Conservation (phyloP, 2,113 vertebrate genomes). For the Dromas ardeola region DNA sequence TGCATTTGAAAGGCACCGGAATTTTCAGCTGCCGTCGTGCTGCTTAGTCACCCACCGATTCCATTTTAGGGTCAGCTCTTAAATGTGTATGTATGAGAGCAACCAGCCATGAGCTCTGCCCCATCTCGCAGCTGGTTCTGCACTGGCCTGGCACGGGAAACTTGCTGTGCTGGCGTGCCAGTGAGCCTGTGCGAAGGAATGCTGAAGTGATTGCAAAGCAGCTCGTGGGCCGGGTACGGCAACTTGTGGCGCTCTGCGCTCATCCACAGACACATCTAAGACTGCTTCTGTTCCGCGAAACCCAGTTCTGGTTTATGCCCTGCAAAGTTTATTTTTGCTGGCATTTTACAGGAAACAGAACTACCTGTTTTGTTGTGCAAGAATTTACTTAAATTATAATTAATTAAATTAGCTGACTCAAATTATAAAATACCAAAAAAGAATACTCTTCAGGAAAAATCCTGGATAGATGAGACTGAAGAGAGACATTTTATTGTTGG, state of each 20-base stretch:
- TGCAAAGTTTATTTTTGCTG: background rate
- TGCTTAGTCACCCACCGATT: background rate
- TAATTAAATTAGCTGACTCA: background rate
- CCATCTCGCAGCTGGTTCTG: background rate
- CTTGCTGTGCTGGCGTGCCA: fast-evolving
- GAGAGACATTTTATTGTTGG: background rate
- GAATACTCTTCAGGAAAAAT: background rate
- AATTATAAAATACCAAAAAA: background rate
- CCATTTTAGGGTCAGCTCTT: background rate
- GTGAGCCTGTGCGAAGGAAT: background rate
- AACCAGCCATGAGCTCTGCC: background rate
- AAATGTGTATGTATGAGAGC: fast-evolving
- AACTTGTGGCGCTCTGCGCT: background rate
- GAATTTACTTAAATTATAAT: background rate
- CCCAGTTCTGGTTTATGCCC: background rate
- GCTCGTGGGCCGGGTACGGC: background rate
- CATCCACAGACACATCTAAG: background rate
- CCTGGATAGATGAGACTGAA: background rate
- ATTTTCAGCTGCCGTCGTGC: background rate
- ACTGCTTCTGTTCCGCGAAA: background rate
- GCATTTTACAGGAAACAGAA: background rate
- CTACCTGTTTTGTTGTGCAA: background rate
- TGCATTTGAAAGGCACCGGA: background rate
- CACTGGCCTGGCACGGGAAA: background rate
- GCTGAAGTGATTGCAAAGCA: background rate